Percentiles rank a stretch among this genome's conserved stretches.
Evolutionary conservation across 2,797 vertebrate genomes (phyloP).

Genomic region (Dicrostonyx torquatus): DNA sequence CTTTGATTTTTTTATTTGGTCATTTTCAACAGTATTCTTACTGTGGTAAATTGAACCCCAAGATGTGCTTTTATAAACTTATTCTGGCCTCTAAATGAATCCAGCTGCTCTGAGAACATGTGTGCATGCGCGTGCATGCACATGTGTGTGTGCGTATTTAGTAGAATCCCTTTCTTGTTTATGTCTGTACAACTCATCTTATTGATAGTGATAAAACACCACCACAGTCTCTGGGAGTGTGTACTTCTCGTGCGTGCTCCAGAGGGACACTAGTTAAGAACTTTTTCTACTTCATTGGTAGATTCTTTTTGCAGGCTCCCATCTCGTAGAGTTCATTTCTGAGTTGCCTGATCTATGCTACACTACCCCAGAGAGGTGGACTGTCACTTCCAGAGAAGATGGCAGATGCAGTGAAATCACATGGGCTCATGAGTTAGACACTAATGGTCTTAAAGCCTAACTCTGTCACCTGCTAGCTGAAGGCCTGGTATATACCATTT

Average conservation of each 20-base stretch:
- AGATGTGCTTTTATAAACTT: background rate
- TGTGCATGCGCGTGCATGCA: background rate
- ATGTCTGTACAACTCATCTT: background rate
- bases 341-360: background rate
- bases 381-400: background rate
- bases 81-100: background rate
- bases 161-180: background rate
- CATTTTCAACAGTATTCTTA: conserved; percentile 7
- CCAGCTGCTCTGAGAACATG: background rate
- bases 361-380: background rate
- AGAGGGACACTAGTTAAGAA: background rate
- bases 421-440: background rate
- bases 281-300: background rate
- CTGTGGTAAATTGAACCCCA: background rate
- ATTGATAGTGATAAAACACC: background rate
- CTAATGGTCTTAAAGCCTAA: background rate
- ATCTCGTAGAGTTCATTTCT: background rate
- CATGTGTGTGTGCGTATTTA: too few relatives aligned
- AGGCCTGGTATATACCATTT: background rate
- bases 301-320: background rate
- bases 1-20: conserved; percentile 50
- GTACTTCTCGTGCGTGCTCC: background rate
- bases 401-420: background rate
- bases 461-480: background rate
- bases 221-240: background rate